Base-by-base conservation (phyloP, 64 coral and sea anemone species). In the Dendrophyllia cribrosa region DNA sequence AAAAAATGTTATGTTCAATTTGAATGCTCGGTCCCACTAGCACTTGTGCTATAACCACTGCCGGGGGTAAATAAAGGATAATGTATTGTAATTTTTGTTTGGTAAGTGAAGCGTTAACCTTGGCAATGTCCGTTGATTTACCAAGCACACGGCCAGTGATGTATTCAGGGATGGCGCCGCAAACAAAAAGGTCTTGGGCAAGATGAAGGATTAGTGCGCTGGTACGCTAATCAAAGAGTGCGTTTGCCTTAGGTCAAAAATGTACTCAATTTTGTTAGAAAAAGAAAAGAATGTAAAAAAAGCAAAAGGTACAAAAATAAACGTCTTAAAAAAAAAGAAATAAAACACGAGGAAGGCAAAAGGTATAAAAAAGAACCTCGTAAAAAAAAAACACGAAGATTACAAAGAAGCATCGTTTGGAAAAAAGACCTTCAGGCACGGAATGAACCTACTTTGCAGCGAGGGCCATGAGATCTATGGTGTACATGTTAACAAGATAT, bases 201-300 rank as follows among this genome's bases (percentile, higher is more conserved):
- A 59, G 15, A 81, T 81, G 78, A 81, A 81, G 21, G 78, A 81
- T 22, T n/a, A 81, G 61, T 3, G 11, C 4, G 16, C 11, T 4
- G 61, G 61, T 4, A 19, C 16, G 4, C 61, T 6, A 16, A 64
- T 8, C 61, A 16, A 11, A 16, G 16, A 64, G 56, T 59, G n/a
- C 59, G 78, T 81, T 4, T 56, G 78, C 6, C 13, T 81, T 0
- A 14, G 78, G 15, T 52, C 78, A 43, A 81, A 81, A 52, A 81
- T 81, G 78, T 81, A 81, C 56, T 81, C 78, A 17, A 23, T 76
- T 76, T 34, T 76, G 13, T 76, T 34, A 13, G 13, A 58, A 58
- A 58, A 58, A 58, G 13, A 58, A 13, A 58, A 58, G 0, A 58
- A 58, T 7, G 13, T 58, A 53, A 52, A 58, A 50, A 8, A 52